These are phyloP conservation scores for Hippolais icterina DNA, from an alignment of 2,113 vertebrate species.

Conservation along the genomic window DNA sequence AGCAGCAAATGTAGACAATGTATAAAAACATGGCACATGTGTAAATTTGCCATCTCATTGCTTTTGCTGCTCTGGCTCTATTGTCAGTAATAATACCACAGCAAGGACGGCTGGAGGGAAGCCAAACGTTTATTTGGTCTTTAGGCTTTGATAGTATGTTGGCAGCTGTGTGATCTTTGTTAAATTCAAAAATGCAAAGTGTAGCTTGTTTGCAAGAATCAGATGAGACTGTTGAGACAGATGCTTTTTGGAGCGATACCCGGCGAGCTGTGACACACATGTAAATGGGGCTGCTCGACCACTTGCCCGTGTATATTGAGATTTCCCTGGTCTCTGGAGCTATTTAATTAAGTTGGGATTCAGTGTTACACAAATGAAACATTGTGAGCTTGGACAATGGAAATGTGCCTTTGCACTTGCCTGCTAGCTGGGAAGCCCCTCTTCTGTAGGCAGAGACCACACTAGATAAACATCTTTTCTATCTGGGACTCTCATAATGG, in stretches of 20 bases:
- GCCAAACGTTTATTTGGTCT: constrained; percentile 68
- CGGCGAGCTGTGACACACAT: constrained; percentile 22
- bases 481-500: neutral
- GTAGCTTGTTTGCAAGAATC: constrained; percentile 61
- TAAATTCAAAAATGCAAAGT: constrained; percentile 63
- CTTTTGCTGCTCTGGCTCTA: constrained; percentile 59
- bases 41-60: constrained; percentile 63
- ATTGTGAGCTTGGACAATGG: constrained; percentile 30
- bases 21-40: constrained; percentile 56
- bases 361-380: constrained; percentile 50
- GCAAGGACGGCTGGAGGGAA: constrained; percentile 49
- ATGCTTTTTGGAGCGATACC: constrained; percentile 26
- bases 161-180: constrained; percentile 72
- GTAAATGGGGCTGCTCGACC: constrained; percentile 8
- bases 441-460: neutral
- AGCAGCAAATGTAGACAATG: constrained; percentile 42
- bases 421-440: neutral
- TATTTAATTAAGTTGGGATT: constrained; percentile 68
- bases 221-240: constrained; percentile 56
- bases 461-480: neutral
- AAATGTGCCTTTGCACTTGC: neutral
- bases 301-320: constrained; percentile 7
- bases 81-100: constrained; percentile 64
- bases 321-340: constrained; percentile 38
- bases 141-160: constrained; percentile 61